Conservation (phyloP, 2,797 vertebrate genomes). For the Gambusia yucatana region DNA sequence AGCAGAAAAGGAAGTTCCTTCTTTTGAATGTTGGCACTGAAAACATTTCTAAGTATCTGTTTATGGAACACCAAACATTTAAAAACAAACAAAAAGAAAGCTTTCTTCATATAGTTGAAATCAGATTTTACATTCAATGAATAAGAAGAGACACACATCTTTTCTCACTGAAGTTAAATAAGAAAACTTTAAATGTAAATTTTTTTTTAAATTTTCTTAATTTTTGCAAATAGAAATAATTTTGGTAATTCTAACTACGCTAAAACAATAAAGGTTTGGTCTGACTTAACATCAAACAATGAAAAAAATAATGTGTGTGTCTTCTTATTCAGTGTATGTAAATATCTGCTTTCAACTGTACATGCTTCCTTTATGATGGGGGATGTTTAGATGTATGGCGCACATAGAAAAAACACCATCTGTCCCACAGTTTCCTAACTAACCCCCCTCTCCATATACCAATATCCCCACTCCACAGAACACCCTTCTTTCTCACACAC, state of each 20-base stretch:
- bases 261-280: too few relatives aligned
- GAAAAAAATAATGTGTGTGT: too few relatives aligned
- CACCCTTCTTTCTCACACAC: conserved; percentile 7
- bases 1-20: not conserved
- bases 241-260: too few relatives aligned
- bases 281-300: too few relatives aligned
- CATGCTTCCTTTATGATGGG: conserved; percentile 23
- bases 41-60: not conserved
- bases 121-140: too few relatives aligned
- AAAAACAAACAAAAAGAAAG: not conserved
- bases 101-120: conserved; percentile 1
- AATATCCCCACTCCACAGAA: conserved; percentile 31
- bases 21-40: not conserved
- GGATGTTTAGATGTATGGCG: conserved; percentile 30
- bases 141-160: too few relatives aligned
- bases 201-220: too few relatives aligned
- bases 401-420: conserved; percentile 78
- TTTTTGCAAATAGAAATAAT: too few relatives aligned
- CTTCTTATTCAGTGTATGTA: too few relatives aligned
- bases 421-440: conserved; percentile 58
- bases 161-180: too few relatives aligned
- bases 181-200: too few relatives aligned
- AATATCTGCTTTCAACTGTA: too few relatives aligned
- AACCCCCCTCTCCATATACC: conserved; percentile 41
- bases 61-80: not conserved